Evolutionary conservation across 2,797 vertebrate genomes (phyloP).

Genomic region (Gastrophryne carolinensis): DNA sequence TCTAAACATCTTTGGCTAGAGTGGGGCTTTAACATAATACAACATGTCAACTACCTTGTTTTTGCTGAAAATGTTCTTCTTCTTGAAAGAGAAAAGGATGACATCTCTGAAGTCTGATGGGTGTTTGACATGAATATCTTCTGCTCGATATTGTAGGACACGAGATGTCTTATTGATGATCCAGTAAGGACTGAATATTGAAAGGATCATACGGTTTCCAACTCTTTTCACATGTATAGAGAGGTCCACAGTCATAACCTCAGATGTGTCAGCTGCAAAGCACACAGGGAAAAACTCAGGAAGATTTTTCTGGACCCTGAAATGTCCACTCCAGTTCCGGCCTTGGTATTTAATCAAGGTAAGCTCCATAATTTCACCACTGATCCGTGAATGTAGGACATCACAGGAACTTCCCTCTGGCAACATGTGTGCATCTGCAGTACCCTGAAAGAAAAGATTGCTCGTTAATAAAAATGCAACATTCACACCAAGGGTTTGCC

Average conservation of each 20-base stretch:
- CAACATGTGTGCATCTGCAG: constrained; percentile 76
- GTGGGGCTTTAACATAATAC: neutral
- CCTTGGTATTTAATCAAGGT: constrained; percentile 87
- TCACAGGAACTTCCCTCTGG: constrained; percentile 80
- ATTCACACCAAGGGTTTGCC: no score
- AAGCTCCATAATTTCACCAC: constrained; percentile 84
- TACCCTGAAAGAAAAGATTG: constrained; percentile 67
- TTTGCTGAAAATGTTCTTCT: constrained; percentile 92
- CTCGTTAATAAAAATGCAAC: no score
- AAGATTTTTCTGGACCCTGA: constrained; percentile 71
- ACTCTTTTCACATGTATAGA: constrained; percentile 69
- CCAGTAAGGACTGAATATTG: constrained; percentile 93
- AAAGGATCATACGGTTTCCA: constrained; percentile 71
- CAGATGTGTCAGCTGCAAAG: constrained; percentile 71
- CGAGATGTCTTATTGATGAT: constrained; percentile 94
- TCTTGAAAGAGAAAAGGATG: constrained; percentile 91
- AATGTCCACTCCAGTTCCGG: constrained; percentile 84
- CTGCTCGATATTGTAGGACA: constrained; percentile 88
- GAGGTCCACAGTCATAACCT: constrained; percentile 72
- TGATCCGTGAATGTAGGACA: constrained; percentile 79
- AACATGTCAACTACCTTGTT: constrained; percentile 81
- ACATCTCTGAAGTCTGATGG: constrained; percentile 86
- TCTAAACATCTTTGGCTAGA: no score
- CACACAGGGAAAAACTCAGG: constrained; percentile 80
- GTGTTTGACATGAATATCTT: constrained; percentile 85